A percentile compares a stretch with the other conserved stretches of the same genome.
Evolutionary conservation across 2,113 vertebrate genomes (phyloP).

Genomic region (Clarias gariepinus): DNA sequence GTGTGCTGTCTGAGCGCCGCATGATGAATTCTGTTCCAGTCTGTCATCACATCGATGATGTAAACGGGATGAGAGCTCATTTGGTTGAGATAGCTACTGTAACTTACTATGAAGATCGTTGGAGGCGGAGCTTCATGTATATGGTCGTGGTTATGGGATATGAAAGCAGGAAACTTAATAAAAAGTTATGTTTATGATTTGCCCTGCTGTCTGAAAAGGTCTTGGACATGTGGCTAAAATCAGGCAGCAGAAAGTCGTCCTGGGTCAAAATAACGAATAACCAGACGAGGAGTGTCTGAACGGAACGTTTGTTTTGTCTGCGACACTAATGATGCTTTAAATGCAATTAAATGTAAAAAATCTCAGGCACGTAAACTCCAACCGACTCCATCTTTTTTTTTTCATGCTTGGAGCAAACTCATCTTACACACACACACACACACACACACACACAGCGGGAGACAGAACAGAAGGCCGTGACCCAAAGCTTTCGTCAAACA

Average conservation of each 20-base stretch:
- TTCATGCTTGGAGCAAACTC: not conserved
- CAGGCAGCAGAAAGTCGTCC: not conserved
- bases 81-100: too few relatives aligned
- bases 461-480: conserved; percentile 64
- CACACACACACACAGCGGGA: conserved; percentile 5
- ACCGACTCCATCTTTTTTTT: not conserved
- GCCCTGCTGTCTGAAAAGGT: not conserved
- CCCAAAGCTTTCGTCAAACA: conserved; percentile 56
- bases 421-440: not conserved
- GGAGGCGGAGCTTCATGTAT: not conserved
- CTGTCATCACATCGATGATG: too few relatives aligned
- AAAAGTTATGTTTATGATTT: not conserved
- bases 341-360: not conserved
- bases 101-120: not conserved
- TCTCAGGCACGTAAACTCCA: not conserved
- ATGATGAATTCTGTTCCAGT: too few relatives aligned
- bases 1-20: too few relatives aligned
- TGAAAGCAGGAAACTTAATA: too few relatives aligned
- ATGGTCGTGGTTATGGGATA: not conserved
- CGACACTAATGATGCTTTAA: not conserved
- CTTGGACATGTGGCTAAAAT: not conserved
- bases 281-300: not conserved
- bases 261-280: not conserved
- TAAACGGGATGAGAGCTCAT: too few relatives aligned
- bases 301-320: not conserved